Conservation (phyloP, 64 coral and sea anemone genomes). For the Stichodactyla mertensii region DNA sequence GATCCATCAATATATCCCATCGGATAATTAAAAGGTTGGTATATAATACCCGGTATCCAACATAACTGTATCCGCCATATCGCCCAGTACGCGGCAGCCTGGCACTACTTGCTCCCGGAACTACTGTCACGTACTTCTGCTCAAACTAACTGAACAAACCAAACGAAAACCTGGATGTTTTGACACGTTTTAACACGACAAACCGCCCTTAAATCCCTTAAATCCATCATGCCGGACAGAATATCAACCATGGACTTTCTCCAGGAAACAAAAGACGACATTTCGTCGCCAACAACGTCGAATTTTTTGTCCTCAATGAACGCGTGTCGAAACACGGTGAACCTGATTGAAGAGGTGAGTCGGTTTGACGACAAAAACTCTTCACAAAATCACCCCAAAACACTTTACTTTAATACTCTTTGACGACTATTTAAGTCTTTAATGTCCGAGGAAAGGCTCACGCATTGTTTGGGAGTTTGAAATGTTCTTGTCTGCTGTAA, state of each 20-base stretch:
- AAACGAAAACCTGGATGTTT: not conserved
- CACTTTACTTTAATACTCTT: not conserved
- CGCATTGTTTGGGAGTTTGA: not conserved
- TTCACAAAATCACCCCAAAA: not conserved
- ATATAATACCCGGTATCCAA: too few species aligned
- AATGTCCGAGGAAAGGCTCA: not conserved
- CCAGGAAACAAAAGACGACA: slow-evolving; percentile 68
- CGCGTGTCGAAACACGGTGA: slow-evolving; percentile 66
- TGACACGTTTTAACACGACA: slow-evolving; percentile 5
- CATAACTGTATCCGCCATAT: too few species aligned
- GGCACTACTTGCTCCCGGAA: not conserved
- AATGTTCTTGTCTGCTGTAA: not conserved
- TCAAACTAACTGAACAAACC: not conserved
- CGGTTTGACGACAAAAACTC: not conserved
- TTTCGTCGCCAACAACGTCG: slow-evolving; percentile 83
- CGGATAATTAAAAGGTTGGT: too few species aligned
- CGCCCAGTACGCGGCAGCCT: not conserved
- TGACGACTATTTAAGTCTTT: not conserved
- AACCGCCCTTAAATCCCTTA: not conserved
- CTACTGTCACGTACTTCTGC: not conserved
- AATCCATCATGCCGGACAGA: slow-evolving; percentile 76
- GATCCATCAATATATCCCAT: too few species aligned
- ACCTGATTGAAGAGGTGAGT: slow-evolving; percentile 66
- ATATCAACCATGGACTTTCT: slow-evolving; percentile 74
- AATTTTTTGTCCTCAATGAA: slow-evolving; percentile 86